Conservation (phyloP, 1,140 invertebrate genomes). For the Bombus breviceps region DNA sequence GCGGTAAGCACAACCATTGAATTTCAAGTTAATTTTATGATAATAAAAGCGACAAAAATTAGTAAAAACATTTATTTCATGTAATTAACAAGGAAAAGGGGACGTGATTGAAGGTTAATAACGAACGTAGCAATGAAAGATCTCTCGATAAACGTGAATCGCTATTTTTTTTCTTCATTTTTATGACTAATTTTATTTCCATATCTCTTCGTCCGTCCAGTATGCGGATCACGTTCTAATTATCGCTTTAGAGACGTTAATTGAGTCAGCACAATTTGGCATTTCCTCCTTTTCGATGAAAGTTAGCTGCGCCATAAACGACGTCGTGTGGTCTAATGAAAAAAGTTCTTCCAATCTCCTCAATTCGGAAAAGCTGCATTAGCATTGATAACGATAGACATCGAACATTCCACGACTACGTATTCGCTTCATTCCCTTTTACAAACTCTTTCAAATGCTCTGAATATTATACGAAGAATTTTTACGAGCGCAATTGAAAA, state of each 20-base stretch:
- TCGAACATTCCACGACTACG: too few relatives aligned
- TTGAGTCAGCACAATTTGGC: not conserved
- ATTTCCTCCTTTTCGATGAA: not conserved
- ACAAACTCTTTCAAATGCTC: not conserved
- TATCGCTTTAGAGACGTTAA: conserved; percentile 7
- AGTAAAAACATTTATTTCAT: not conserved
- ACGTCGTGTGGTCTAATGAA: conserved; percentile 23
- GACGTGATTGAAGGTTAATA: not conserved
- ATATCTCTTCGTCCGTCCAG: not conserved
- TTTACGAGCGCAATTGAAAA: not conserved
- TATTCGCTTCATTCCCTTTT: not conserved
- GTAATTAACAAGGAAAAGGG: not conserved
- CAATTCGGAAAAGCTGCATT: conserved; percentile 5
- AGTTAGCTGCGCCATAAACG: not conserved
- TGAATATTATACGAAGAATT: not conserved
- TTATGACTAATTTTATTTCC: not conserved
- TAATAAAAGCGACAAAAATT: not conserved
- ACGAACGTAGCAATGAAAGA: not conserved
- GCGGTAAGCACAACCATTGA: too few relatives aligned
- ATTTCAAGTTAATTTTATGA: not conserved
- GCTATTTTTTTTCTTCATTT: not conserved
- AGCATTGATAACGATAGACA: not conserved
- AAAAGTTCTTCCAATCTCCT: not conserved
- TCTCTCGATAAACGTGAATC: not conserved
- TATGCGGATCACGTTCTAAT: not conserved